A percentile compares a stretch with the other conserved stretches of the same genome.
Conservation (phyloP, 2,888 invertebrate species). For the Apodemia mormo region DNA sequence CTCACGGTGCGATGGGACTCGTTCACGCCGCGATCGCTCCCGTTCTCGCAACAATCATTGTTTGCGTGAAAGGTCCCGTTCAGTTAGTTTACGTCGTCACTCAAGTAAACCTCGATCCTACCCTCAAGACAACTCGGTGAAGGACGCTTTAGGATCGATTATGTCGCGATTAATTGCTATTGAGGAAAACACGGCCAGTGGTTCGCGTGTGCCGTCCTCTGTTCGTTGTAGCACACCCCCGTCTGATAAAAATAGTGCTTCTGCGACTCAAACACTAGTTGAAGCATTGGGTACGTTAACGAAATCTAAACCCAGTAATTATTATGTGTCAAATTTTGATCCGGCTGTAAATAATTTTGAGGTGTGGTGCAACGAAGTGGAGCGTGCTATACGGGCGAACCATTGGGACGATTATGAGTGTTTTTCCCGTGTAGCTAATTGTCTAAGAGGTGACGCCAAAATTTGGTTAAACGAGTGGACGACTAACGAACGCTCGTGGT, state of each 20-base stretch:
- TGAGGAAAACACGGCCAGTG: not conserved
- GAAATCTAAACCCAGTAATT: not conserved
- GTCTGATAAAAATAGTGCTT: not conserved
- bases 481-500: slow-evolving; percentile 10
- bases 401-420: slow-evolving; percentile 11
- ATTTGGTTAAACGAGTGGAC: slow-evolving; percentile 4
- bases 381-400: not conserved
- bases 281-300: not conserved
- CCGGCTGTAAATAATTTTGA: not conserved
- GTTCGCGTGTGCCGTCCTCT: not conserved
- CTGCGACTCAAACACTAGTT: not conserved
- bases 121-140: not conserved
- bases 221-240: not conserved
- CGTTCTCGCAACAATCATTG: too few relatives aligned
- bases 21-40: not conserved
- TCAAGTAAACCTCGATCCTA: not conserved
- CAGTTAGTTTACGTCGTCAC: not conserved
- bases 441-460: slow-evolving; percentile 1
- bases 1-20: not conserved
- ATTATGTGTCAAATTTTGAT: not conserved
- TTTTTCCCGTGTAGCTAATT: not conserved
- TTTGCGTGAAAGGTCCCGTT: not conserved
- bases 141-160: not conserved
- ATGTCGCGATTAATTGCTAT: slow-evolving; percentile 1
- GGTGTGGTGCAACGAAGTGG: not conserved